Evolutionary conservation across 2,888 invertebrate species (phyloP).

Genomic region (Beris morrisii): DNA sequence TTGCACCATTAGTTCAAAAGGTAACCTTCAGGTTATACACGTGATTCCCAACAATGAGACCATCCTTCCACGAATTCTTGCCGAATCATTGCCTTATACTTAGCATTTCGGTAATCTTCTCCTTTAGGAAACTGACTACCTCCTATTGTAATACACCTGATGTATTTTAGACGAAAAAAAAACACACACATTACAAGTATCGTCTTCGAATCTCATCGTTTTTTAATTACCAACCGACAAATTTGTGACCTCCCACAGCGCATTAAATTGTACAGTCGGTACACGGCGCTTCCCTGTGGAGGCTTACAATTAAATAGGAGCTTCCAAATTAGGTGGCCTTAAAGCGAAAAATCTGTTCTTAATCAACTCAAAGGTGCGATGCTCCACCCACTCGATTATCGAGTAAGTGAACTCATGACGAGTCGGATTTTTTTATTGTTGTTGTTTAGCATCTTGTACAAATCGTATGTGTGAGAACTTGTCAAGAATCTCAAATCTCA

Average conservation of each 20-base stretch:
- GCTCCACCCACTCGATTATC: slow-evolving; percentile 17
- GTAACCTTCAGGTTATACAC: too few relatives aligned
- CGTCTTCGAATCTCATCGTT: slow-evolving; percentile 7
- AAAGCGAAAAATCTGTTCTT: slow-evolving; percentile 25
- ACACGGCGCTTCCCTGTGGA: slow-evolving; percentile 3
- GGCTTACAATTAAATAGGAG: slow-evolving; percentile 29
- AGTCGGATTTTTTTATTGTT: neutral
- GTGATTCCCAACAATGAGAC: too few relatives aligned
- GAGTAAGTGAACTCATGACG: slow-evolving; percentile 1
- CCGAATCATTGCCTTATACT: too few relatives aligned
- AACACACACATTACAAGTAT: too few relatives aligned
- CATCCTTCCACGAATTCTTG: too few relatives aligned
- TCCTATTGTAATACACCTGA: too few relatives aligned
- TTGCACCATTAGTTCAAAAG: too few relatives aligned
- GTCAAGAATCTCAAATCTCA: slow-evolving; percentile 15
- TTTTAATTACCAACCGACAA: slow-evolving; percentile 30
- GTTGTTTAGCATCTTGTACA: slow-evolving; percentile 1
- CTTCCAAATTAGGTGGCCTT: slow-evolving; percentile 30
- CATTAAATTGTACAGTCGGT: slow-evolving; percentile 20
- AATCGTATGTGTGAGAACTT: neutral
- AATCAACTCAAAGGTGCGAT: slow-evolving; percentile 22
- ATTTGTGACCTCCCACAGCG: slow-evolving; percentile 22
- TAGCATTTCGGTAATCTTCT: too few relatives aligned
- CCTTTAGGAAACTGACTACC: too few relatives aligned
- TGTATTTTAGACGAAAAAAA: too few relatives aligned